Percentiles rank a stretch among this genome's conserved stretches.
phyloP scores from a whole-genome alignment of 1,140 invertebrate genomes.

The Chionoecetes opilio region DNA sequence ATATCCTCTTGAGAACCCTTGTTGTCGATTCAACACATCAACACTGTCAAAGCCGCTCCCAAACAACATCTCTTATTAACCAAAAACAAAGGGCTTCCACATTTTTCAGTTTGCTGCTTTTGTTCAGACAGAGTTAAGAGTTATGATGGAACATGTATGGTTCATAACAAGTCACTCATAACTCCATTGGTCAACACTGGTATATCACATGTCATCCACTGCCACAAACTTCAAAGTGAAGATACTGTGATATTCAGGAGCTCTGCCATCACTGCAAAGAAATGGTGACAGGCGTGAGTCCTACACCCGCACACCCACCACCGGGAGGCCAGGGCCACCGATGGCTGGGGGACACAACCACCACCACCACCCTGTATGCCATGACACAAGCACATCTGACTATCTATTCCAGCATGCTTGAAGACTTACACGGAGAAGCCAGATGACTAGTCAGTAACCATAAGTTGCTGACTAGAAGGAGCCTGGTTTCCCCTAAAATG shows the following conservation, averaged over 20 bases:
- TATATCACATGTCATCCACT: conserved; percentile 78
- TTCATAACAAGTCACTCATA: conserved; percentile 74
- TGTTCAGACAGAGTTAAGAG: conserved; percentile 70
- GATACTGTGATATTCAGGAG: conserved; percentile 74
- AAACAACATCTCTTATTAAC: conserved; percentile 68
- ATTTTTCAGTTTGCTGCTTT: conserved; percentile 61
- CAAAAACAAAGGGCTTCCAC: conserved; percentile 74
- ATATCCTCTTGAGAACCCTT: conserved; percentile 76
- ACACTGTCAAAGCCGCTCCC: conserved; percentile 71
- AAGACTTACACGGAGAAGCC: too few relatives aligned
- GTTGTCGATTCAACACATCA: conserved; percentile 63
- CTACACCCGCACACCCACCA: neutral
- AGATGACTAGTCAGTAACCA: too few relatives aligned
- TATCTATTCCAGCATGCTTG: too few relatives aligned
- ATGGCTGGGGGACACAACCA: neutral
- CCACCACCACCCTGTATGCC: neutral
- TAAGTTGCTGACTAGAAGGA: too few relatives aligned
- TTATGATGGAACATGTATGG: conserved; percentile 65
- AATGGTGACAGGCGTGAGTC: conserved; percentile 31
- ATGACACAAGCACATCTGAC: neutral
- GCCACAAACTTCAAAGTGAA: conserved; percentile 74
- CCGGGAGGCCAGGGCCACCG: neutral
- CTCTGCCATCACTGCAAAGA: conserved; percentile 69
- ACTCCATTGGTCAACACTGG: conserved; percentile 77
- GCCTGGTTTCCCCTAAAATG: too few relatives aligned